Conservation (phyloP, 1,140 invertebrate species). For the Hylaeus volcanicus region DNA sequence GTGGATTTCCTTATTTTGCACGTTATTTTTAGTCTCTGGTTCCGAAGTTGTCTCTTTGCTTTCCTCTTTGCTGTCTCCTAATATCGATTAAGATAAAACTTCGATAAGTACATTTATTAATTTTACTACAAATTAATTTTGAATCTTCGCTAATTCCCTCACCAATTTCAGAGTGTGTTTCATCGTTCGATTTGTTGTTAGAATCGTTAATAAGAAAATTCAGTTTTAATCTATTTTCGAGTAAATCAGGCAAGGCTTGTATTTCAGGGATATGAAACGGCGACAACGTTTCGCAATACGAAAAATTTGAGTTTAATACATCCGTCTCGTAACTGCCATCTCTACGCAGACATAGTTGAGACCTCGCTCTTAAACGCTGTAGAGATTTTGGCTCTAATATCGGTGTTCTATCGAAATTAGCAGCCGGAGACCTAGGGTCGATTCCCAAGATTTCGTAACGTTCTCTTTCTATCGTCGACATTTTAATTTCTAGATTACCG, state of each 20-base stretch:
- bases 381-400: conserved; percentile 69
- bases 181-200: background rate
- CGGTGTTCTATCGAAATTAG: conserved; percentile 73
- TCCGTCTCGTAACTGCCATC: conserved; percentile 42
- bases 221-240: background rate
- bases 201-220: background rate
- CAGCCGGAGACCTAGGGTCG: conserved; percentile 75
- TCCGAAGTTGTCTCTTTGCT: background rate
- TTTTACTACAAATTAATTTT: background rate
- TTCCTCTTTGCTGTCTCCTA: background rate
- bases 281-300: conserved; percentile 63
- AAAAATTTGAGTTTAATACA: conserved; percentile 41
- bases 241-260: conserved; percentile 58
- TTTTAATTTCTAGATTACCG: conserved; percentile 17
- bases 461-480: conserved; percentile 50
- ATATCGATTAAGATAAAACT: background rate
- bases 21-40: conserved; percentile 4
- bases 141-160: conserved; percentile 34
- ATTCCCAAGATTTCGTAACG: conserved; percentile 48
- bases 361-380: conserved; percentile 43
- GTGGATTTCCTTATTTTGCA: background rate
- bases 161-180: conserved; percentile 31
- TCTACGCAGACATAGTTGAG: conserved; percentile 39
- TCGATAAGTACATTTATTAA: background rate
- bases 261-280: conserved; percentile 64